Evolutionary conservation across 2,797 vertebrate genomes (phyloP).

Genomic region (Sebastes minor): DNA sequence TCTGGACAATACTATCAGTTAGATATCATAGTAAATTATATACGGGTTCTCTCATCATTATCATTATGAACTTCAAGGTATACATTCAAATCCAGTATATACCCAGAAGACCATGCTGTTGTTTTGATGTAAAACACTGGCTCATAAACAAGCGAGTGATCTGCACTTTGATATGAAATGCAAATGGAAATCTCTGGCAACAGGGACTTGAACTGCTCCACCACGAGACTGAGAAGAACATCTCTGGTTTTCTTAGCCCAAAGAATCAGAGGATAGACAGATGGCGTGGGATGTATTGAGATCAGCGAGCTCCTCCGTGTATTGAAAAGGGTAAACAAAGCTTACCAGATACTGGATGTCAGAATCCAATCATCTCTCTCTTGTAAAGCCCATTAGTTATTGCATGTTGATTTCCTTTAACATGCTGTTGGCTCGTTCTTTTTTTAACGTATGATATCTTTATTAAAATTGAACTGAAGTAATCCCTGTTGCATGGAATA

Average conservation of each 20-base stretch:
- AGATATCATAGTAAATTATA: slow-evolving; percentile 1
- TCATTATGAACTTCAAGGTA: slow-evolving; percentile 21
- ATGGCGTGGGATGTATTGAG: slow-evolving; percentile 59
- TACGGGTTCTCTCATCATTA: background rate
- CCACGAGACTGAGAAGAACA: slow-evolving; percentile 37
- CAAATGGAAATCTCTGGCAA: slow-evolving; percentile 52
- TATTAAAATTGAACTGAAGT: background rate
- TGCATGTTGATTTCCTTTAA: slow-evolving; percentile 7
- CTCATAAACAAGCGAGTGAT: slow-evolving; percentile 52
- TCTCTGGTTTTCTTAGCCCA: slow-evolving; percentile 39
- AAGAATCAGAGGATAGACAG: slow-evolving; percentile 58
- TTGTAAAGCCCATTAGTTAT: slow-evolving; percentile 14
- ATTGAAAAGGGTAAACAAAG: slow-evolving; percentile 66
- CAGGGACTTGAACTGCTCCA: slow-evolving; percentile 41
- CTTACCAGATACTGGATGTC: slow-evolving; percentile 42
- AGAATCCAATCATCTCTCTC: slow-evolving; percentile 54
- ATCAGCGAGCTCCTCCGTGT: slow-evolving; percentile 51
- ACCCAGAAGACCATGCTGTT: slow-evolving; percentile 18
- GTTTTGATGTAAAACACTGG: slow-evolving; percentile 39
- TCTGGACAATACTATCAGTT: background rate
- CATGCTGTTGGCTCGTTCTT: background rate
- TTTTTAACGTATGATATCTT: background rate
- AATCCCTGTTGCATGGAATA: background rate
- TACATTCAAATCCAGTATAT: background rate
- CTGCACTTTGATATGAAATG: slow-evolving; percentile 61